Percentiles rank a stretch among this genome's conserved stretches.
Evolutionary conservation across 2,113 vertebrate genomes (phyloP).

Genomic region (Gasterosteus aculeatus): DNA sequence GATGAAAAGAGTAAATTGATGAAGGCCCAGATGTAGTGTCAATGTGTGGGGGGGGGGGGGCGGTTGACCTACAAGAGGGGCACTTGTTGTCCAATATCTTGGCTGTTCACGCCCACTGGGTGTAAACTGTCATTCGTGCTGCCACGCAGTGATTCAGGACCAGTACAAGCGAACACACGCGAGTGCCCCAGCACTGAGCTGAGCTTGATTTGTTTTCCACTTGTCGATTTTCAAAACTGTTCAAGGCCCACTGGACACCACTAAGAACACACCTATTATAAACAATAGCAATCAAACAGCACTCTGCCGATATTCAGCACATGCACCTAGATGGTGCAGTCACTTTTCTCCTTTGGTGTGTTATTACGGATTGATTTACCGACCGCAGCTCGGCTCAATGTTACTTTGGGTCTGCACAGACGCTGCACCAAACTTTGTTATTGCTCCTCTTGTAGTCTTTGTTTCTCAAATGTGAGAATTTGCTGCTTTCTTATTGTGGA

Average conservation of each 20-base stretch:
- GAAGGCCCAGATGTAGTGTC: conserved; percentile 10
- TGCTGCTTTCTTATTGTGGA: background rate
- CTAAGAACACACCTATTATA: background rate
- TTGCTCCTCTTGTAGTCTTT: background rate
- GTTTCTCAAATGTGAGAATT: background rate
- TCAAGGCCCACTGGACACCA: conserved; percentile 17
- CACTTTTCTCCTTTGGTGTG: background rate
- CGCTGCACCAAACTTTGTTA: background rate
- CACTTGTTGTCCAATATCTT: conserved; percentile 24
- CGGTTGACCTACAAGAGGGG: conserved; percentile 34
- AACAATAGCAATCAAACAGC: background rate
- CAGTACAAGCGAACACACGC: conserved; percentile 45
- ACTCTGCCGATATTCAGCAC: background rate
- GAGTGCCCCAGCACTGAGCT: background rate
- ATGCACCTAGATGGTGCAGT: background rate
- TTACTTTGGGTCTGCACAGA: background rate
- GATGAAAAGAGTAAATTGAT: conserved; percentile 28
- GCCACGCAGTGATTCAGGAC: conserved; percentile 48
- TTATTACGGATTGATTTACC: conserved; percentile 8
- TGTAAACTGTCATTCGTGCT: conserved; percentile 29
- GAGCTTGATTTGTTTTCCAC: conserved; percentile 47
- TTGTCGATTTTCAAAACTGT: conserved; percentile 1
- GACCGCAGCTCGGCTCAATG: background rate
- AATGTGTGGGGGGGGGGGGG: conserved; percentile 14
- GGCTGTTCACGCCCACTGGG: background rate